Evolutionary conservation across 92 coral and sea anemone genomes (phyloP), one percentile per base, ranked within the genome.

Genomic region (Epizoanthus rinbou): DNA sequence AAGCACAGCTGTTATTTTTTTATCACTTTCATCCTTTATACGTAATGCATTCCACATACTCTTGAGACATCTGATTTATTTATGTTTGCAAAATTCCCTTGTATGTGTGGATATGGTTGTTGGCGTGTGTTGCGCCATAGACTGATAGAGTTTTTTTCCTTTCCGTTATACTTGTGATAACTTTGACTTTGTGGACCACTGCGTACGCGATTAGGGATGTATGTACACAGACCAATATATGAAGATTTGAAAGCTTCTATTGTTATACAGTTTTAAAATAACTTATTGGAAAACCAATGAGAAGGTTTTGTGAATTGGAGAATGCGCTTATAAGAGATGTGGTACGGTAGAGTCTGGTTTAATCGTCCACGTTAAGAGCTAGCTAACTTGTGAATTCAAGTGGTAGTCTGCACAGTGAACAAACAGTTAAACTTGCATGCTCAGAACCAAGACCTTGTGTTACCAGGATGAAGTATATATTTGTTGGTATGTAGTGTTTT

Each of bases 381-480:
- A 37, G 60, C 22, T 66, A 54, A 58, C 62, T 47, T 18, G 62
- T 22, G 59, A 23, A 21, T 53, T 74, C 50, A 74, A 74, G 82
- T 78, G 82, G 3, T 21, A 2, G 47, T 50, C 23, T 28, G 2
- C 31, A 28, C 64, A 43, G 25, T 67, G 37, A 33, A 67, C 5
- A 23, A 33, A 67, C 5, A 23, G 19, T 2, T 17, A 18, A 16
- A 28, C 35, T 64, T 64, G 24, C 69, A 11, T 35, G 6, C 39
- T 0, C 9, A 65, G 14, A 17, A 24, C 16, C 10, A 15, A 41
- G 37, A 17, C 22, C 33, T 57, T 25, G 54, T 57, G 47, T 11
- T 21, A 19, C 21, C 82, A 76, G 43, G 56, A 76, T 60, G 82
- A 76, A 56, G 60, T 76, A 76, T 19, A 76, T 76, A 50, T 59